These are phyloP conservation scores for Enoplosus armatus DNA, from an alignment of 2,797 vertebrate species.

Conservation along the genomic window DNA sequence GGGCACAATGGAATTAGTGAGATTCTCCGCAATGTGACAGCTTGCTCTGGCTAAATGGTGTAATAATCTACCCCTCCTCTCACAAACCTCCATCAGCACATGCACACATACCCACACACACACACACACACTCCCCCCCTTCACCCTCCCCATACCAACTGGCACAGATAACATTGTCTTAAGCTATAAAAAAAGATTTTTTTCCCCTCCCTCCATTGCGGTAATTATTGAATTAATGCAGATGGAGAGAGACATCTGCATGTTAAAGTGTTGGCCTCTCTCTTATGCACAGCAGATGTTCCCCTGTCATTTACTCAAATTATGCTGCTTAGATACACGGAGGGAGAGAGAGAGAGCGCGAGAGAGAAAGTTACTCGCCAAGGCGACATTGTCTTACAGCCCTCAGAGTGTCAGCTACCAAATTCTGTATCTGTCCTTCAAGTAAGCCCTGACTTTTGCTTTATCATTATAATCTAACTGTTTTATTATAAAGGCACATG, in stretches of 20 bases:
- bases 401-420: slow-evolving; percentile 57
- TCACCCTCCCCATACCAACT: slow-evolving; percentile 78
- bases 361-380: slow-evolving; percentile 73
- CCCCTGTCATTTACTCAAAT: slow-evolving; percentile 86
- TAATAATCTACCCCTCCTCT: slow-evolving; percentile 85
- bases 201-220: slow-evolving; percentile 83
- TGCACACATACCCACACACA: slow-evolving; percentile 51
- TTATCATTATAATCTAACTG: neutral
- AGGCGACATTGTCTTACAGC: slow-evolving; percentile 80
- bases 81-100: slow-evolving; percentile 66
- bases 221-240: slow-evolving; percentile 90
- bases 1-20: slow-evolving; percentile 85
- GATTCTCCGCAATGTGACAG: slow-evolving; percentile 85
- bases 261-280: slow-evolving; percentile 86
- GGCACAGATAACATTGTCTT: slow-evolving; percentile 88
- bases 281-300: slow-evolving; percentile 86
- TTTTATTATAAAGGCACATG: slow-evolving; percentile 10
- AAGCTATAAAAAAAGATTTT: slow-evolving; percentile 85
- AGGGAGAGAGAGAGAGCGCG: slow-evolving; percentile 45
- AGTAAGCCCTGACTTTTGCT: slow-evolving; percentile 28
- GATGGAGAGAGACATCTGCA: slow-evolving; percentile 88
- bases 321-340: slow-evolving; percentile 82
- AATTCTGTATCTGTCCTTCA: slow-evolving; percentile 69
- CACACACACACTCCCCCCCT: slow-evolving; percentile 29
- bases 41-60: slow-evolving; percentile 87